These are phyloP conservation scores for Dascyllus trimaculatus DNA, from an alignment of 2,113 vertebrate species.

Conservation along the genomic window DNA sequence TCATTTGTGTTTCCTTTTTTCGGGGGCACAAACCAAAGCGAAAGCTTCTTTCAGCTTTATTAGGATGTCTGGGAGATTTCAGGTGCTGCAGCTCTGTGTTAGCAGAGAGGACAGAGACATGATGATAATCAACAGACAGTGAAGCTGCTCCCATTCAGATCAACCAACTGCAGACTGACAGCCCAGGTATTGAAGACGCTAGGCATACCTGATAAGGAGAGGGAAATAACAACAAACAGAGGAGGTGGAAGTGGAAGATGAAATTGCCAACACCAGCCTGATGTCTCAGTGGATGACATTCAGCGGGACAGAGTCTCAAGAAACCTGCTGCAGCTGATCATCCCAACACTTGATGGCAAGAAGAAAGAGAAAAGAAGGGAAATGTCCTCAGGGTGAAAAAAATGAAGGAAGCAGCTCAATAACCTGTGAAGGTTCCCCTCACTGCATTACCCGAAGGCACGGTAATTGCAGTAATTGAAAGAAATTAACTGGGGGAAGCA, in stretches of 20 bases:
- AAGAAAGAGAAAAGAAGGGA: slow-evolving; percentile 26
- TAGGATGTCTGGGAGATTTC: too few relatives aligned
- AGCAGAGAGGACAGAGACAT: too few relatives aligned
- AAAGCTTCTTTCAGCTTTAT: too few relatives aligned
- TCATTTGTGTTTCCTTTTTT: too few relatives aligned
- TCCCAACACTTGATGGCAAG: slow-evolving; percentile 33
- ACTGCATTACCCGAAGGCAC: slow-evolving; percentile 44
- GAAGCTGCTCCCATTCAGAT: too few relatives aligned
- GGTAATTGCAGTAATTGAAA: slow-evolving; percentile 65
- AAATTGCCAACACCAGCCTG: slow-evolving; percentile 59
- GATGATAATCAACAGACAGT: too few relatives aligned
- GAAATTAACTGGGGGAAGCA: slow-evolving; percentile 66
- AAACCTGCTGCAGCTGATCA: slow-evolving; percentile 41
- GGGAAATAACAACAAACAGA: slow-evolving; percentile 45
- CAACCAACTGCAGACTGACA: neutral
- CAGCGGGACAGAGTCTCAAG: slow-evolving; percentile 45
- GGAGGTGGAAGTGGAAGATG: slow-evolving; percentile 26
- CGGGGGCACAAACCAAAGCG: too few relatives aligned
- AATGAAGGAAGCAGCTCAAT: slow-evolving; percentile 58
- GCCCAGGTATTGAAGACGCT: slow-evolving; percentile 33
- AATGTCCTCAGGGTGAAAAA: slow-evolving; percentile 5
- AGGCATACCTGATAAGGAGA: slow-evolving; percentile 38
- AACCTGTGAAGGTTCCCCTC: slow-evolving; percentile 49
- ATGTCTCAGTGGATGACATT: slow-evolving; percentile 49
- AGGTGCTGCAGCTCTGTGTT: too few relatives aligned